Conservation (phyloP, 1,140 invertebrate genomes). For the Listronotus oregonensis region DNA sequence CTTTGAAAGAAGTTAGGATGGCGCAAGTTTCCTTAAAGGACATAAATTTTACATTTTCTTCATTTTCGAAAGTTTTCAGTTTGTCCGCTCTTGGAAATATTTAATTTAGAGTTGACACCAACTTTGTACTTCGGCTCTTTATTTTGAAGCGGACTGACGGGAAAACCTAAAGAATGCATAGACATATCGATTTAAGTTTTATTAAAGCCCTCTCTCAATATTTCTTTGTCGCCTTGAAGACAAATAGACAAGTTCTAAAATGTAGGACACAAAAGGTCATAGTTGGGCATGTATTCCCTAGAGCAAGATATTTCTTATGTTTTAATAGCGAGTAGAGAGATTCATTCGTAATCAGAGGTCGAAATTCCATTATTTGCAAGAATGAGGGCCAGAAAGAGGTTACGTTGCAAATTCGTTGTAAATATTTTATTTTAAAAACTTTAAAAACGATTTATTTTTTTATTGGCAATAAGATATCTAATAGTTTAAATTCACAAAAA, state of each 20-base stretch:
- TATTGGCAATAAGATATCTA: too few relatives aligned
- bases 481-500: too few relatives aligned
- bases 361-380: too few relatives aligned
- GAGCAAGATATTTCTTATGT: constrained; percentile 17
- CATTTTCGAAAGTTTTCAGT: constrained; percentile 38
- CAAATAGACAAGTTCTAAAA: constrained; percentile 33
- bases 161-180: constrained; percentile 34
- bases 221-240: constrained; percentile 31
- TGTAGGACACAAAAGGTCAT: constrained; percentile 18
- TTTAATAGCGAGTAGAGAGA: too few relatives aligned
- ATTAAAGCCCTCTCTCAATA: constrained; percentile 31
- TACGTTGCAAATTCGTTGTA: too few relatives aligned
- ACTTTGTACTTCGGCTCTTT: constrained; percentile 29
- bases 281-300: constrained; percentile 16
- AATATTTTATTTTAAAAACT: too few relatives aligned
- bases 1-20: constrained; percentile 32
- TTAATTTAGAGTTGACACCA: constrained; percentile 40
- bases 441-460: too few relatives aligned
- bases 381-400: too few relatives aligned
- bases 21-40: constrained; percentile 32
- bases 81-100: constrained; percentile 37
- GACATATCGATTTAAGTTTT: constrained; percentile 39
- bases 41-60: constrained; percentile 38
- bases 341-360: too few relatives aligned
- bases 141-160: constrained; percentile 31